Conservation (phyloP, 1,140 invertebrate genomes). For the Gryllus bimaculatus region DNA sequence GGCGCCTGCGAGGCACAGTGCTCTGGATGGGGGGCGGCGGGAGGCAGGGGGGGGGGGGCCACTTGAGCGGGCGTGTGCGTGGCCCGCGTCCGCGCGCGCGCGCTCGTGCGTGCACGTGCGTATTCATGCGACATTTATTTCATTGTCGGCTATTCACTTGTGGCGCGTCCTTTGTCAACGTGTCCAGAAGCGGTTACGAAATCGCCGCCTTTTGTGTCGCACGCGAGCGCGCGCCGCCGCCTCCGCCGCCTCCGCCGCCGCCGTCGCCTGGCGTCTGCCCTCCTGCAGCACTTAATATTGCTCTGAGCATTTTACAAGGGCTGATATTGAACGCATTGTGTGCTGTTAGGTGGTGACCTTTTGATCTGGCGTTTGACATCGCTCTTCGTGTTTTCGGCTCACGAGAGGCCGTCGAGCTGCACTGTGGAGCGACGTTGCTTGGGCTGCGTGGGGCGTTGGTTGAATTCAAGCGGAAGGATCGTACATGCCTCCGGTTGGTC, state of each 20-base stretch:
- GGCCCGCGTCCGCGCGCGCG: too few species aligned
- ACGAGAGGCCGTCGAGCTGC: background rate
- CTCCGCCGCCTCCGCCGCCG: too few species aligned
- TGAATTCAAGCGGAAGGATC: too few species aligned
- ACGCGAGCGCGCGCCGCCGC: too few species aligned
- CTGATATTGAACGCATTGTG: background rate
- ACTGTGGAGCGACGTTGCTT: too few species aligned
- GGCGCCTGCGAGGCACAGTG: too few species aligned
- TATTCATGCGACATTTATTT: background rate
- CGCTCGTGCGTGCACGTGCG: background rate
- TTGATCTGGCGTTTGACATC: background rate
- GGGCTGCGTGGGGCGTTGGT: too few species aligned
- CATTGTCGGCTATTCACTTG: slow-evolving; percentile 3
- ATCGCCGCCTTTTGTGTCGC: too few species aligned
- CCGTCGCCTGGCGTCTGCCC: background rate
- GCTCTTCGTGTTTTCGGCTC: background rate
- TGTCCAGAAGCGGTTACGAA: background rate
- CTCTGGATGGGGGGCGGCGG: too few species aligned
- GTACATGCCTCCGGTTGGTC: too few species aligned
- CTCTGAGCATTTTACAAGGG: background rate
- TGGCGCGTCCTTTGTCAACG: background rate
- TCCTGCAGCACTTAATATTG: background rate
- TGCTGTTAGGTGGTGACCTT: background rate
- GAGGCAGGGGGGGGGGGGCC: too few species aligned
- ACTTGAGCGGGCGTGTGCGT: background rate